phyloP scores from a whole-genome alignment of 2,797 vertebrate genomes.

The Synaphobranchus kaupii region DNA sequence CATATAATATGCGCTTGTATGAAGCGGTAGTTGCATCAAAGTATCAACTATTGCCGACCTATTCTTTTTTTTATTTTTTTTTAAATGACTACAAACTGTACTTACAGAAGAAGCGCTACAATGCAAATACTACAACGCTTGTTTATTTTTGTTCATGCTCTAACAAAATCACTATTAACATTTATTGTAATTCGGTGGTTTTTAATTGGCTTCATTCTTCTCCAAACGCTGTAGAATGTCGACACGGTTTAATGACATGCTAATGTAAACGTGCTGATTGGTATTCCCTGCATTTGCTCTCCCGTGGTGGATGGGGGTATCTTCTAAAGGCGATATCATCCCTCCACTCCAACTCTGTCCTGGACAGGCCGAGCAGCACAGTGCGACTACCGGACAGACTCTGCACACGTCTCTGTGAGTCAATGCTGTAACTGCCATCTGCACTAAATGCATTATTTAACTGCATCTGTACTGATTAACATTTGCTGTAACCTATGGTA shows the following conservation, averaged over 20 bases:
- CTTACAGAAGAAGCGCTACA: background rate
- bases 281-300: conserved; percentile 22
- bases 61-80: background rate
- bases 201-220: conserved; percentile 25
- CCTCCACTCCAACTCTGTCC: conserved; percentile 7
- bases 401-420: conserved; percentile 59
- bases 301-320: background rate
- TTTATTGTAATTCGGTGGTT: background rate
- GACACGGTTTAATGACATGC: background rate
- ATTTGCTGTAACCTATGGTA: conserved; percentile 86
- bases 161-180: background rate
- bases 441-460: conserved; percentile 88
- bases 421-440: conserved; percentile 80
- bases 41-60: background rate
- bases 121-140: background rate
- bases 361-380: conserved; percentile 2
- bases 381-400: conserved; percentile 14
- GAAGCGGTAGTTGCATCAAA: background rate
- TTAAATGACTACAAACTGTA: background rate
- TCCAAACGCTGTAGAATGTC: background rate
- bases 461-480: conserved; percentile 82
- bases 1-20: background rate
- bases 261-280: conserved; percentile 19
- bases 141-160: conserved; percentile 1
- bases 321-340: conserved; percentile 27